These are phyloP conservation scores for Labia minor DNA, from an alignment of 2,888 invertebrate genomes.

Conservation along the genomic window DNA sequence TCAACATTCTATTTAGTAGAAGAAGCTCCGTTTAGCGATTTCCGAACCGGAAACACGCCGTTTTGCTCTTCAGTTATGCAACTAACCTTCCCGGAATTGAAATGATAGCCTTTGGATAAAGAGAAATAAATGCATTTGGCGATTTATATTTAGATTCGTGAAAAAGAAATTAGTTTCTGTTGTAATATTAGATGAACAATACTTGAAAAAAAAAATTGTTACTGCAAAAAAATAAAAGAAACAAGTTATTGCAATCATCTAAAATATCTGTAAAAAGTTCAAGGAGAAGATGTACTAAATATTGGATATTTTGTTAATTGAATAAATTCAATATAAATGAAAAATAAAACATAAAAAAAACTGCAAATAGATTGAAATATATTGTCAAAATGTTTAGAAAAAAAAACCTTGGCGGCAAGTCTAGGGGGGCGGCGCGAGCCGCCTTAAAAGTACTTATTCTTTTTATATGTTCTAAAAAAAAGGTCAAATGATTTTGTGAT, in stretches of 20 bases:
- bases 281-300: background rate
- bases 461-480: too few relatives aligned
- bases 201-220: background rate
- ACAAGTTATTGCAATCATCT: too few relatives aligned
- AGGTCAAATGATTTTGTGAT: too few relatives aligned
- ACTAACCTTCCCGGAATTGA: constrained; percentile 13
- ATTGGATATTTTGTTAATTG: too few relatives aligned
- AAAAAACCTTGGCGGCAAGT: too few relatives aligned
- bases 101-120: constrained; percentile 1
- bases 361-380: too few relatives aligned
- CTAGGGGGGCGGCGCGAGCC: too few relatives aligned
- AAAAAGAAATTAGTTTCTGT: background rate
- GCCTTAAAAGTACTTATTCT: too few relatives aligned
- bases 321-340: too few relatives aligned
- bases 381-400: too few relatives aligned
- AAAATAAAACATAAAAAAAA: too few relatives aligned
- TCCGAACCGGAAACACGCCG: constrained; percentile 8
- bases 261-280: background rate
- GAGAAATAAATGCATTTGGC: background rate
- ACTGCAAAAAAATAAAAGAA: background rate
- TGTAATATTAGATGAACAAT: background rate
- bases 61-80: background rate
- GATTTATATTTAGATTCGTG: background rate
- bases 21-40: constrained; percentile 13
- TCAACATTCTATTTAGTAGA: constrained; percentile 1